A percentile compares a stretch with the other conserved stretches of the same genome.
Conservation (phyloP, 2,113 vertebrate genomes). For the Aspiorhynchus laticeps region DNA sequence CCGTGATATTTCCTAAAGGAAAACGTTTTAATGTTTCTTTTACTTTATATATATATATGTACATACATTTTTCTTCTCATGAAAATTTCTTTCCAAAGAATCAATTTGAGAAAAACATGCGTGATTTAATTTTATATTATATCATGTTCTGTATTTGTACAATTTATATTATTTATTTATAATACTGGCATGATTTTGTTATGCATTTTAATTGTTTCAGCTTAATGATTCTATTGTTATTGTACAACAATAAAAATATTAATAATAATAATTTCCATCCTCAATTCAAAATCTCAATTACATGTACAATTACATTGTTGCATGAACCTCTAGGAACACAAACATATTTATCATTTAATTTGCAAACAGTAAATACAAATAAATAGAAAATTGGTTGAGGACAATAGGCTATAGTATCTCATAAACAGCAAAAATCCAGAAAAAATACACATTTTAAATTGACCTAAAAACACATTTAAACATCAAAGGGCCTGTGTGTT, state of each 20-base stretch:
- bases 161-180: not conserved
- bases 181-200: not conserved
- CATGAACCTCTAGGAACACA: not conserved
- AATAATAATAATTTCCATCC: too few species aligned
- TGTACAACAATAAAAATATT: too few species aligned
- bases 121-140: not conserved
- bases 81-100: too few species aligned
- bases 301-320: not conserved
- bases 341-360: not conserved
- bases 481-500: slow-evolving; percentile 19
- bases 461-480: slow-evolving; percentile 31
- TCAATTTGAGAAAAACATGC: too few species aligned
- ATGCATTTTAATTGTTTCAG: not conserved
- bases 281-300: not conserved
- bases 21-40: slow-evolving; percentile 38
- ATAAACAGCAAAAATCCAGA: not conserved
- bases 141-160: not conserved
- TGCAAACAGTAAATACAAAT: not conserved
- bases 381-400: not conserved
- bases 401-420: not conserved
- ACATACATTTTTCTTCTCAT: too few species aligned
- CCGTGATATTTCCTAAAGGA: not conserved
- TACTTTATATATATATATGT: too few species aligned
- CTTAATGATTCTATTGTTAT: too few species aligned
- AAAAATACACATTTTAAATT: not conserved